A percentile compares a stretch with the other conserved stretches of the same genome.
These are phyloP conservation scores for Ictidomys tridecemlineatus DNA, from an alignment of 2,113 vertebrate genomes.

Conservation along the genomic window DNA sequence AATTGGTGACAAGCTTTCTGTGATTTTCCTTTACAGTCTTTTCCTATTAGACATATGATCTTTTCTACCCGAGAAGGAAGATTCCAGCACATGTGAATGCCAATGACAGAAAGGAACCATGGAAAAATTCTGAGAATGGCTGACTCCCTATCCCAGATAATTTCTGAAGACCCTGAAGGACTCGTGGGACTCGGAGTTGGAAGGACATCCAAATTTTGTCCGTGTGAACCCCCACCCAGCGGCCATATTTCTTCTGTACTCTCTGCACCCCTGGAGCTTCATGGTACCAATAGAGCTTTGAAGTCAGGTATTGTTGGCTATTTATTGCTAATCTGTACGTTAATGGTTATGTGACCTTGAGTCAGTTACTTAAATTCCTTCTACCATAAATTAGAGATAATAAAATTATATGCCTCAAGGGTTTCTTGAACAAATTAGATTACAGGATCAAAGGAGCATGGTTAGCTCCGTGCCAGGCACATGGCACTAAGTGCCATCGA, in stretches of 20 bases:
- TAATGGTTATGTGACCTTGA: background rate
- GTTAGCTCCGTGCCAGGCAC: background rate
- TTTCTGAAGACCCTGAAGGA: background rate
- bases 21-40: background rate
- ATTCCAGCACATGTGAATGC: background rate
- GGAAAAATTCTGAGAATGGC: background rate
- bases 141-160: background rate
- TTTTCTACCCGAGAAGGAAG: background rate
- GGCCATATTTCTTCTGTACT: background rate
- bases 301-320: background rate
- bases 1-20: background rate
- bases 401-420: background rate
- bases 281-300: rapidly evolving
- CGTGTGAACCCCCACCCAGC: background rate
- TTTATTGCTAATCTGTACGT: background rate
- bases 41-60: background rate
- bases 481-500: background rate
- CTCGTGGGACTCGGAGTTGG: background rate
- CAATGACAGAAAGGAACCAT: background rate
- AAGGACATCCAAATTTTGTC: background rate
- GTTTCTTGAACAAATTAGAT: background rate
- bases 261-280: background rate
- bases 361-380: background rate
- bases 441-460: background rate
- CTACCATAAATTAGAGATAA: background rate